These are phyloP conservation scores for Vanessa tameamea DNA, from an alignment of 1,140 invertebrate genomes.

Conservation along the genomic window DNA sequence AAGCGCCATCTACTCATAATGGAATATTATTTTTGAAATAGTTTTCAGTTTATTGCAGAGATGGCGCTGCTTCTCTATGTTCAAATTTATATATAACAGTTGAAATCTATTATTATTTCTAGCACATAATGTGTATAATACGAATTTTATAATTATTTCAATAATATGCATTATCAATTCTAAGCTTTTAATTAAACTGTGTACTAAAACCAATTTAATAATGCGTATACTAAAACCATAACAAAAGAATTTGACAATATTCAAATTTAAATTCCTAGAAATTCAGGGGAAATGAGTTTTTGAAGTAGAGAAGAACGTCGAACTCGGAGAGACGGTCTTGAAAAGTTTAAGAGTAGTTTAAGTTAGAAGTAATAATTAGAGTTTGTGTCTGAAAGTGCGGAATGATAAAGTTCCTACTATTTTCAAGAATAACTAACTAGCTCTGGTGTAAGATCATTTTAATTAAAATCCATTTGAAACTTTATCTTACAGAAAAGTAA, in stretches of 20 bases:
- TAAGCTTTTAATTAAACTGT: too few species aligned
- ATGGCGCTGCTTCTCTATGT: too few species aligned
- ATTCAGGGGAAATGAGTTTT: conserved; percentile 20
- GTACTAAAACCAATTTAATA: too few species aligned
- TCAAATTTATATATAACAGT: too few species aligned
- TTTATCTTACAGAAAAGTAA: conserved; percentile 41
- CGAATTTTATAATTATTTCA: too few species aligned
- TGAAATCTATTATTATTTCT: too few species aligned
- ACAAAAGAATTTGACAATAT: neutral
- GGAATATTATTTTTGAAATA: too few species aligned
- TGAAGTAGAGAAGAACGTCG: conserved; percentile 14
- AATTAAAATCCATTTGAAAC: conserved; percentile 58
- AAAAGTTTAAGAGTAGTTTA: conserved; percentile 31
- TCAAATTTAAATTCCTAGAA: conserved; percentile 7
- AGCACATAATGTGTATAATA: too few species aligned
- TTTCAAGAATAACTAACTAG: conserved; percentile 52
- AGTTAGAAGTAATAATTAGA: conserved; percentile 36
- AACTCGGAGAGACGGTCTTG: conserved; percentile 17
- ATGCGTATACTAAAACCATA: neutral
- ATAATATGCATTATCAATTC: too few species aligned
- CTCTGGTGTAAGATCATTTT: conserved; percentile 49
- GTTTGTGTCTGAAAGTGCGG: conserved; percentile 25
- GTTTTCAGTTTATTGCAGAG: too few species aligned
- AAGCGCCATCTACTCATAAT: too few species aligned
- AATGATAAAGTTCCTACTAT: conserved; percentile 51